Base-by-base conservation (phyloP, 30 jellyfish, hydroid and myxozoan species). In the Aurelia aurita complex sp. Pacific region DNA sequence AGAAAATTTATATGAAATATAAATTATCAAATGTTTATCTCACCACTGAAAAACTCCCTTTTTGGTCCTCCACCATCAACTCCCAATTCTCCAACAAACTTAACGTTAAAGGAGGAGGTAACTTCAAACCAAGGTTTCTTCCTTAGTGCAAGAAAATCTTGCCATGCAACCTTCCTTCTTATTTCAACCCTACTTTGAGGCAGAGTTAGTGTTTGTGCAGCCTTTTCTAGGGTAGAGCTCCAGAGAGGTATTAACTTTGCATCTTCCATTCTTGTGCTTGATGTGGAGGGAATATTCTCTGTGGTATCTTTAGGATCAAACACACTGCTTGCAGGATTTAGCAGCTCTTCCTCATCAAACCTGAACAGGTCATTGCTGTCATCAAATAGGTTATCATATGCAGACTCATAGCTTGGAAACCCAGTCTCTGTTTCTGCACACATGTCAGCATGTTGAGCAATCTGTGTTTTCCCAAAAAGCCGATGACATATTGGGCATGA, bases 371-470 rank as follows among this genome's bases (percentile, higher is more conserved):
- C 54, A 43, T 43, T 43, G 54, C 54, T 43, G 54, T 43, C 54
- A 43, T 5, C 12, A 43, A 43, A 43, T 43, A 43, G 12, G 12
- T 43, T 43, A 43, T 43, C 54, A 43, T 43, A 43, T 43, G 54
- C 54, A 2, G 54, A 43, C 12, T 62, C 72, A 62, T 62, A 62
- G 23, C 29, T 11, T 62, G 72, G 29, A 62, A 5, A 62, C 1
- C 29, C 72, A 62, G 72, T 62, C 72, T 62, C 72, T 62, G 72
- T 62, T 62, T 62, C 72, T 62, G 72, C 72, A 62, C 72, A 62
- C 72, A 62, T 62, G 72, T 62, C 72, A 8, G 72, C 72, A 62
- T 62, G 72, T 62, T 5, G 23, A 10, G 29, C 72, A 5, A 62
- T 62, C 72, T 62, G 72, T 62, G 72, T 62, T 62, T 1, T 62